These are phyloP conservation scores for Gymnocypris eckloni DNA, from an alignment of 2,797 vertebrate species.

Conservation along the genomic window DNA sequence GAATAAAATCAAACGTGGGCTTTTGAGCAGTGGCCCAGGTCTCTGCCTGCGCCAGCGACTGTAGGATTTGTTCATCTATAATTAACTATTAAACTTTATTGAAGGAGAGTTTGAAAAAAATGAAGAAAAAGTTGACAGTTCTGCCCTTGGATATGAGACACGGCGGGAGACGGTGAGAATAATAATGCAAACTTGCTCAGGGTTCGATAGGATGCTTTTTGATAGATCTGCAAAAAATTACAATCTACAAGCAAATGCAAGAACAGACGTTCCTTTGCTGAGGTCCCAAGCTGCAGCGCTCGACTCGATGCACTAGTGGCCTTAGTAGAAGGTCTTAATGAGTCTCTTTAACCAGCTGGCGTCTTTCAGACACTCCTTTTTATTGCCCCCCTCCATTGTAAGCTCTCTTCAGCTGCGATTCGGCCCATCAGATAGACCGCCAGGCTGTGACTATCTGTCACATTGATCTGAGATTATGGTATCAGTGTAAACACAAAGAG, in stretches of 20 bases:
- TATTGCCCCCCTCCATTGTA: neutral
- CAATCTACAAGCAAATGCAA: constrained; percentile 59
- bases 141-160: constrained; percentile 57
- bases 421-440: constrained; percentile 30
- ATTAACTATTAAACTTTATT: constrained; percentile 65
- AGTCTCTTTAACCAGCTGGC: constrained; percentile 43
- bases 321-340: constrained; percentile 51
- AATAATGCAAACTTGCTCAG: constrained; percentile 53
- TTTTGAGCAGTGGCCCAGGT: constrained; percentile 39
- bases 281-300: neutral
- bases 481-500: constrained; percentile 53
- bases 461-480: constrained; percentile 60
- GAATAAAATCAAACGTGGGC: constrained; percentile 55
- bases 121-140: constrained; percentile 34
- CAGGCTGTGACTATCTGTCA: constrained; percentile 46
- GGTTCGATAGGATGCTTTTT: constrained; percentile 32
- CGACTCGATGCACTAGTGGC: constrained; percentile 11
- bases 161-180: constrained; percentile 47
- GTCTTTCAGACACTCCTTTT: constrained; percentile 36
- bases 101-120: constrained; percentile 49
- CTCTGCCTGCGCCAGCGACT: constrained; percentile 48
- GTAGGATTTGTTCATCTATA: constrained; percentile 62
- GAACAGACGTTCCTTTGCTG: neutral
- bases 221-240: constrained; percentile 65
- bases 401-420: constrained; percentile 18